Percentiles rank a stretch among this genome's conserved stretches.
phyloP scores from a whole-genome alignment of 2,888 invertebrate species.

The Allacma fusca region DNA sequence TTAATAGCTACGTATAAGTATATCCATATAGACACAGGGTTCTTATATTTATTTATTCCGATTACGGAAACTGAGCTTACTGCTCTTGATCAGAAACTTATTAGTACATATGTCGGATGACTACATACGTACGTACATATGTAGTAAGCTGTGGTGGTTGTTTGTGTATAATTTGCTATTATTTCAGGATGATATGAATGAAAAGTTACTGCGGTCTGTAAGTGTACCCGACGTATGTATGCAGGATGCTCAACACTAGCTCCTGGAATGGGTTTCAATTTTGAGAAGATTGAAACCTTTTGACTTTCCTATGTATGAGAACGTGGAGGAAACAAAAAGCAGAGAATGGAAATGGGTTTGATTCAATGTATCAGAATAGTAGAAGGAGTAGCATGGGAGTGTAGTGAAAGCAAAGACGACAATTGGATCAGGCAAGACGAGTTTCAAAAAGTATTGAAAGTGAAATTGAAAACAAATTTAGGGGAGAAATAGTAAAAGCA shows the following conservation, averaged over 20 bases:
- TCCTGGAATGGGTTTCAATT: not conserved
- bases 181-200: not conserved
- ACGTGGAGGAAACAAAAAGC: not conserved
- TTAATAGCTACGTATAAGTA: no score
- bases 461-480: slow-evolving; percentile 57
- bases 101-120: no score
- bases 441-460: slow-evolving; percentile 46
- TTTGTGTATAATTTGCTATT: not conserved
- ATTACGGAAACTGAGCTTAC: no score
- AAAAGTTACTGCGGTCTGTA: not conserved
- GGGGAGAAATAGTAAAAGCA: slow-evolving; percentile 42
- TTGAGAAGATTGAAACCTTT: not conserved
- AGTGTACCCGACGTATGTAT: not conserved
- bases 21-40: no score
- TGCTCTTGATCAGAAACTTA: no score
- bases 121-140: no score
- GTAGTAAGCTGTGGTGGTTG: no score
- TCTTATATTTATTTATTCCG: no score
- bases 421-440: slow-evolving; percentile 47
- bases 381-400: slow-evolving; percentile 1
- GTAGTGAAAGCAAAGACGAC: slow-evolving; percentile 29
- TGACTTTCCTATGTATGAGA: not conserved
- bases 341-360: slow-evolving; percentile 27
- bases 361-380: slow-evolving; percentile 11
- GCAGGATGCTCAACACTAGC: not conserved